Evolutionary conservation across 2,113 vertebrate species (phyloP), one percentile per base, ranked within the genome.

Genomic region (Vireo altiloquus): DNA sequence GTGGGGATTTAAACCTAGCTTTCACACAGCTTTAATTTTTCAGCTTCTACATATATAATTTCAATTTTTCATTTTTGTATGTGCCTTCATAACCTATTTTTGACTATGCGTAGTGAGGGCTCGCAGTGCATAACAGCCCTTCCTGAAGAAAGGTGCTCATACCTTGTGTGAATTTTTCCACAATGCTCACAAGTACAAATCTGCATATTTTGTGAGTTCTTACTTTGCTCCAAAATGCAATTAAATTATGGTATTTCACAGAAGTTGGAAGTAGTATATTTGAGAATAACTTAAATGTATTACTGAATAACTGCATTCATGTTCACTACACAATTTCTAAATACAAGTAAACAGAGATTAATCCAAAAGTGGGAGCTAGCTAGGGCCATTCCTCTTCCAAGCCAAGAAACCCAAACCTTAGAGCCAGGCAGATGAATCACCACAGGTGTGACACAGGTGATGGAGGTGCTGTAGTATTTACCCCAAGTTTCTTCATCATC

Each of bases 111-210:
- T n/a, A n/a, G 47, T 28, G n/a, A 80, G 24, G 49, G 18, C 49
- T 79, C 16, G 8, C 31, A 60, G 71, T 0, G 1, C 3, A 0
- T 35, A 68, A 52, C 0, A 80, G 37, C 52, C 31, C 49, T n/a
- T 69, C 78, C n/a, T 31, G 16, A 72, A 56, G 31, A 64, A 54
- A 0, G 0, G 44, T 21, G 27, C 14, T 83, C 22, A 18, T 24
- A 52, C n/a, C 22, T 83, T 9, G 14, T 28, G 24, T 50, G 31
- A 77, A 4, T 61, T 87, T 61, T 74, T 65, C 42, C 84, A 78
- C 50, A 10, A 25, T 23, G 46, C 15, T 82, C 50, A 57, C 52
- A 77, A 69, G 37, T 49, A 74, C 53, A 81, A 47, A 61, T 27
- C 25, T 52, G n/a, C 9, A 3, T n/a, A 54, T 72, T 76, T 40